phyloP scores from a whole-genome alignment of 2,797 vertebrate genomes.

The Tympanoctomys barrerae region DNA sequence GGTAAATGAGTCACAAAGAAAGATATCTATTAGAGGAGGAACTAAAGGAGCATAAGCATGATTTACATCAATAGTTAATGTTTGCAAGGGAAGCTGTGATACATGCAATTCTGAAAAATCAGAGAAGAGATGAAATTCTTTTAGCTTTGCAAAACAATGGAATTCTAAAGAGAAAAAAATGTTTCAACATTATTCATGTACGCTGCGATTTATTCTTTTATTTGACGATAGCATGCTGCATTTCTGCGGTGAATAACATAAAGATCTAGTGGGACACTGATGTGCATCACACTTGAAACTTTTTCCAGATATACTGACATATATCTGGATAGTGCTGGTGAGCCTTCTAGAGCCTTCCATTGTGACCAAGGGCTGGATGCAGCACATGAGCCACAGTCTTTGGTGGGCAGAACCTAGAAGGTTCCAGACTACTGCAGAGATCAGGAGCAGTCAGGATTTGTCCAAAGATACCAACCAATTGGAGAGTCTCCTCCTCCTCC shows the following conservation, averaged over 20 bases:
- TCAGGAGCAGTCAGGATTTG: neutral
- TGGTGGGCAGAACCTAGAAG: neutral
- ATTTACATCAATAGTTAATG: neutral
- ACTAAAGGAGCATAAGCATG: neutral
- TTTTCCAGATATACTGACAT: neutral
- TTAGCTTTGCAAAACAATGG: no score
- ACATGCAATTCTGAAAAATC: neutral
- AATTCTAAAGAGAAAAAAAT: neutral
- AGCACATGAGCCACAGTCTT: neutral
- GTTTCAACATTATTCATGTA: neutral
- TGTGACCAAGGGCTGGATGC: no score
- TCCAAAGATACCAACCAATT: neutral
- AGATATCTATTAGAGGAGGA: neutral
- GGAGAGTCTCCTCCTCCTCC: neutral
- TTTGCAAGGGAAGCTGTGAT: rapidly evolving
- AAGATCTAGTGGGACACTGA: neutral
- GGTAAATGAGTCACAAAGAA: neutral
- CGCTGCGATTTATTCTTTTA: no score
- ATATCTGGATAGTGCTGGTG: neutral
- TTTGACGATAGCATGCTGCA: neutral
- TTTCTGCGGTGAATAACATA: neutral
- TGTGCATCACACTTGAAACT: neutral
- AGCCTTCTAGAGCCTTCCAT: neutral
- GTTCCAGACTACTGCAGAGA: neutral
- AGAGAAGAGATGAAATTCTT: neutral